Evolutionary conservation across 2,888 invertebrate genomes (phyloP), one percentile per base, ranked within the genome.

Genomic region (Rhagium mordax): DNA sequence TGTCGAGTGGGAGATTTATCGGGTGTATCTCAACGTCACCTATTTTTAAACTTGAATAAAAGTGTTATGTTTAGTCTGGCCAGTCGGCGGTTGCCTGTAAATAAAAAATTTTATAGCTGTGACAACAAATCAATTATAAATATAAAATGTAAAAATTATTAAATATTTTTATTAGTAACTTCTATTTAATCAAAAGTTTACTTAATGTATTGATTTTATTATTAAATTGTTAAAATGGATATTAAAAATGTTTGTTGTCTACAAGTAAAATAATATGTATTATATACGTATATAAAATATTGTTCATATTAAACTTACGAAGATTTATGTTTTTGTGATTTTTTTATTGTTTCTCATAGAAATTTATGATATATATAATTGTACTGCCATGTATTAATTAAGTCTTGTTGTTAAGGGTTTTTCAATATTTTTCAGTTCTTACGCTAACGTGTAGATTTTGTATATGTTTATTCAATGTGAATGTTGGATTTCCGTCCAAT

Each of bases 71-170:
- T 57, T 67, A 55, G 71, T 60, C 64, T 71, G 51, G 49, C 21
- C 33, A 71, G 66, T 18, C 48, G 29, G 51, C 27, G 16, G 65
- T 57, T 57, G 77, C 74, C 75, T 81, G 81, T 82, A 81, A 59
- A 81, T 81, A 81, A 59, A 79, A 65, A 78, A 74, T 83, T 83
- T 83, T 83, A 82, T 85, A 85, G 84, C 85, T 85, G 85, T 85
- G 84, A 85, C 81, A 81, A 81, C 79, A 83, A 84, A 84, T 83
- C 81, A 84, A 83, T 84, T 83, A 84, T 78, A 75, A 81, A 71
- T 61, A 71, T 72, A 66, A 75, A 71, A 78, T 18, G 51, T 18
- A 76, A 78, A 62, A 60, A 67, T 69, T 76, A 72, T 70, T 72
- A 65, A 60, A 74, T 74, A 76, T 78, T 77, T 78, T 79, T 73